Conservation (phyloP, 2,113 vertebrate genomes). For the Chitala chitala region DNA sequence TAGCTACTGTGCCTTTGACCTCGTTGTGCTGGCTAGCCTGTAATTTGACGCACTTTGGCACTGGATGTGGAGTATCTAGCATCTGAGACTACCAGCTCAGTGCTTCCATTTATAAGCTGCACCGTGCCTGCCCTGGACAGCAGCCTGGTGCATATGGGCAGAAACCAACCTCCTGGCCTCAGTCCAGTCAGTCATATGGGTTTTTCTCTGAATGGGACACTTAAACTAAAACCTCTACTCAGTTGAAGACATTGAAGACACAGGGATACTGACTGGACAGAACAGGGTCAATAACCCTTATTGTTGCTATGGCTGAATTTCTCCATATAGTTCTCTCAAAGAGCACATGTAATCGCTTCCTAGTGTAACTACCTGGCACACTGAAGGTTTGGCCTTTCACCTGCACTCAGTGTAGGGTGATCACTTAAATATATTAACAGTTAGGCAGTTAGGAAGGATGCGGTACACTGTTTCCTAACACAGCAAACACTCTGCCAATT, state of each 20-base stretch:
- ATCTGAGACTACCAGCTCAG: not conserved
- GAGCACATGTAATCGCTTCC: not conserved
- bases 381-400: too few species aligned
- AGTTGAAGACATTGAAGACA: not conserved
- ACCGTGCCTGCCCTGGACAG: not conserved
- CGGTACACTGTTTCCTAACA: too few species aligned
- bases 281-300: not conserved
- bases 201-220: not conserved
- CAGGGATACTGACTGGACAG: not conserved
- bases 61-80: not conserved
- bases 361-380: not conserved
- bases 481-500: too few species aligned
- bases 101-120: not conserved
- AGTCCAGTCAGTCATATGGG: not conserved
- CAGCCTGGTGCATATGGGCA: not conserved
- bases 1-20: not conserved
- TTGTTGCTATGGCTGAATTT: not conserved
- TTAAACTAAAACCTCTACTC: not conserved
- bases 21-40: not conserved
- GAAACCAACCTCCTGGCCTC: not conserved
- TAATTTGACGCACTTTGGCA: not conserved
- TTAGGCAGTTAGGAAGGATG: too few species aligned
- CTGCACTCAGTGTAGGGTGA: not conserved
- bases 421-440: too few species aligned
- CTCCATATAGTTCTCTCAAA: not conserved